phyloP scores from a whole-genome alignment of 2,113 vertebrate genomes.

The Oncorhynchus mykiss region DNA sequence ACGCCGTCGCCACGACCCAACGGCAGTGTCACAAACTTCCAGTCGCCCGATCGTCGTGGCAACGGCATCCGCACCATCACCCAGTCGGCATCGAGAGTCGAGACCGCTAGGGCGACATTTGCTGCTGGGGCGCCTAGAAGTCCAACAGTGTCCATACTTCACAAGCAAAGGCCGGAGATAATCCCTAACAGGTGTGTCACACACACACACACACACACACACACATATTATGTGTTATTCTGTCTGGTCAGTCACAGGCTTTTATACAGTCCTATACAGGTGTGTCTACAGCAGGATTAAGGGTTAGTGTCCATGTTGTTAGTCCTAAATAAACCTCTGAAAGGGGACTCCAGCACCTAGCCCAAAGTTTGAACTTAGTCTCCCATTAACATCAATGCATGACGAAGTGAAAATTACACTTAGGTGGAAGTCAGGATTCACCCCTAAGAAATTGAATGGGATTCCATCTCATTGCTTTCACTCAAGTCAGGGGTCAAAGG shows the following conservation, averaged over 20 bases:
- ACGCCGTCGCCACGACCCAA: conserved; percentile 75
- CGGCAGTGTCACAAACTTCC: conserved; percentile 73
- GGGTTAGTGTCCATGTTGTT: too few species aligned
- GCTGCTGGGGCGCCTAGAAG: conserved; percentile 49
- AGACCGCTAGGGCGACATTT: conserved; percentile 51
- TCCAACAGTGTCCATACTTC: conserved; percentile 61
- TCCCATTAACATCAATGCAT: too few species aligned
- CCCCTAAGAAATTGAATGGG: too few species aligned
- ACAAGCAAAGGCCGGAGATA: conserved; percentile 68
- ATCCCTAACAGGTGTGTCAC: conserved; percentile 77
- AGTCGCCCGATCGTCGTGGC: conserved; percentile 70
- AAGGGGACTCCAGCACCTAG: not conserved
- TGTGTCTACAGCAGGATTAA: too few species aligned
- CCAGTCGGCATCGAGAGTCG: conserved; percentile 71
- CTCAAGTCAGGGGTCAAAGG: too few species aligned
- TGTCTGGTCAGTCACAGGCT: not conserved
- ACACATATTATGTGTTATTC: not conserved
- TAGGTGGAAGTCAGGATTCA: too few species aligned
- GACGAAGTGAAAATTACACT: too few species aligned
- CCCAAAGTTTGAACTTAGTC: too few species aligned
- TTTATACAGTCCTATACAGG: too few species aligned
- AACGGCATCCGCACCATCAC: conserved; percentile 79
- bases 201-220: not conserved
- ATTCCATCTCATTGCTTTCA: too few species aligned
- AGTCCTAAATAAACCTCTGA: not conserved